Percentiles rank a stretch among this genome's conserved stretches.
These are phyloP conservation scores for Lucilia sericata DNA, from an alignment of 1,140 invertebrate species.

Conservation along the genomic window DNA sequence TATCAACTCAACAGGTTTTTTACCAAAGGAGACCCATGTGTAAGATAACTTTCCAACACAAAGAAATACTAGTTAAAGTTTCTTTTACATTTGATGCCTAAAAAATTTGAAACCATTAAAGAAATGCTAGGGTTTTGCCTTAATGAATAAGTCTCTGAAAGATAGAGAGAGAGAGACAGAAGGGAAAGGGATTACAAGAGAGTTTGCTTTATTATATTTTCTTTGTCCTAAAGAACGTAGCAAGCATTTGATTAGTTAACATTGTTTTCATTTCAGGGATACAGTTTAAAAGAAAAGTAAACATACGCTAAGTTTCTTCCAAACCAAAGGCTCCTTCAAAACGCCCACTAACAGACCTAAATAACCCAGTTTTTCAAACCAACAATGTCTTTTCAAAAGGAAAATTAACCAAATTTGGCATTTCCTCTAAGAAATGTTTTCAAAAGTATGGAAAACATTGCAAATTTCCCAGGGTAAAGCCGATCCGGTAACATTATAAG, in stretches of 20 bases:
- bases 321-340: too few relatives aligned
- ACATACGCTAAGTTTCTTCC: too few relatives aligned
- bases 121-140: background rate
- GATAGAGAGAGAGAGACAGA: background rate
- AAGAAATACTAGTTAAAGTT: background rate
- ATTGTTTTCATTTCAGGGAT: background rate
- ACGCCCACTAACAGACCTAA: too few relatives aligned
- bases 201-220: background rate
- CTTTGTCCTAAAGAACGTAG: background rate
- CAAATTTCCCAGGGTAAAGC: too few relatives aligned
- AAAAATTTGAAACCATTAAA: conserved; percentile 13
- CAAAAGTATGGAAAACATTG: too few relatives aligned
- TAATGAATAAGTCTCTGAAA: background rate
- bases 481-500: too few relatives aligned
- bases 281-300: background rate
- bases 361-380: too few relatives aligned
- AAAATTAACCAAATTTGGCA: too few relatives aligned
- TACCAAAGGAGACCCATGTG: background rate
- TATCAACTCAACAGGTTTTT: background rate
- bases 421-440: too few relatives aligned
- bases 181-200: background rate
- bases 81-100: background rate
- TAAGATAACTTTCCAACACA: background rate
- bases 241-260: background rate
- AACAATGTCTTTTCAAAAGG: too few relatives aligned